A percentile compares a stretch with the other conserved stretches of the same genome.
These are phyloP conservation scores for Nebria ingens DNA, from an alignment of 1,140 invertebrate genomes.

Conservation along the genomic window DNA sequence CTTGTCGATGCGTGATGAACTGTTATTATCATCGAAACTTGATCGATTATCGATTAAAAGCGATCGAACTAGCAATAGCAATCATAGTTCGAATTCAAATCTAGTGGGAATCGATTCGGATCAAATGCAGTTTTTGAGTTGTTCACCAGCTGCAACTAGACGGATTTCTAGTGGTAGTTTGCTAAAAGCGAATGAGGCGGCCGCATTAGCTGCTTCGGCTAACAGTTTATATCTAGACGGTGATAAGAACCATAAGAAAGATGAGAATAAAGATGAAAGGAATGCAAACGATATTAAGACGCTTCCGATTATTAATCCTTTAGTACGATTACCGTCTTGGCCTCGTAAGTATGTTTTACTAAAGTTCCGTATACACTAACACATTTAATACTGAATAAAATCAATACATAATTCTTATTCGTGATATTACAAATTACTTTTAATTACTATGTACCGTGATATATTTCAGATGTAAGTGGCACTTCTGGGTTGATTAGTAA, in stretches of 20 bases:
- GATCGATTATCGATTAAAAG: slow-evolving; percentile 24
- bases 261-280: slow-evolving; percentile 25
- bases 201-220: slow-evolving; percentile 44
- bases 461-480: slow-evolving; percentile 44
- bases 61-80: slow-evolving; percentile 25
- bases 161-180: slow-evolving; percentile 69
- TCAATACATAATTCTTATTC: background rate
- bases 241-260: slow-evolving; percentile 31
- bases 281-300: slow-evolving; percentile 40
- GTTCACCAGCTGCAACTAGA: slow-evolving; percentile 62
- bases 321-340: slow-evolving; percentile 77
- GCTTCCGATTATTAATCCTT: slow-evolving; percentile 81
- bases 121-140: slow-evolving; percentile 46
- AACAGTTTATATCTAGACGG: slow-evolving; percentile 35
- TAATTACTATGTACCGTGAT: slow-evolving; percentile 2
- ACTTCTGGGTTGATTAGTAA: slow-evolving; percentile 76
- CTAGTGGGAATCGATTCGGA: slow-evolving; percentile 46
- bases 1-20: slow-evolving; percentile 36
- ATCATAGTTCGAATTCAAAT: slow-evolving; percentile 42
- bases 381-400: slow-evolving; percentile 2
- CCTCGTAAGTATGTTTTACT: slow-evolving; percentile 54
- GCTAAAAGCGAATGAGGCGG: slow-evolving; percentile 51
- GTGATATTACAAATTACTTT: slow-evolving; percentile 11
- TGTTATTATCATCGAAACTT: slow-evolving; percentile 22
- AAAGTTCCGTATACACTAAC: slow-evolving; percentile 3